These are phyloP conservation scores for Unio delphinus DNA, from an alignment of 2,888 invertebrate genomes.

Conservation along the genomic window DNA sequence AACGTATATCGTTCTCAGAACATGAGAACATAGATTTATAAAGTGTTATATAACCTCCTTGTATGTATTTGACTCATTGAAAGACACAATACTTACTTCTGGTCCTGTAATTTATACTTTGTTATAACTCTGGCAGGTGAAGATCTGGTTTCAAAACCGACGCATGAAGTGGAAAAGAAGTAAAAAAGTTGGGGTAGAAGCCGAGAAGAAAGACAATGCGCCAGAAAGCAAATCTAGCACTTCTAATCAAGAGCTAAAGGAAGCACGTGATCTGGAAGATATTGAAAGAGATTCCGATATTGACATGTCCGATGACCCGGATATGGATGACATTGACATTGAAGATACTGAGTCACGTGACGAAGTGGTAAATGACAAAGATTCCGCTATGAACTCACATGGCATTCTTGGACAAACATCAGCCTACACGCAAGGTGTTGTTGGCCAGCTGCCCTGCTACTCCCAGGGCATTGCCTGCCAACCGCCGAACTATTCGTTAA, in stretches of 20 bases:
- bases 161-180: slow-evolving; percentile 99
- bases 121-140: slow-evolving; percentile 78
- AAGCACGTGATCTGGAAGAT: slow-evolving; percentile 32
- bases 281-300: slow-evolving; percentile 37
- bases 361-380: slow-evolving; percentile 23
- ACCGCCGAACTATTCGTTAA: no score
- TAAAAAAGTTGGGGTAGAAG: slow-evolving; percentile 87
- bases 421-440: no score
- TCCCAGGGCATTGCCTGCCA: no score
- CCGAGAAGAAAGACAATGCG: slow-evolving; percentile 11
- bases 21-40: no score
- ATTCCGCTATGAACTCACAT: slow-evolving; percentile 1
- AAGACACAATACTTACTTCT: no score
- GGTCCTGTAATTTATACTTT: slow-evolving; percentile 60
- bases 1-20: no score
- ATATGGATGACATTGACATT: slow-evolving; percentile 23
- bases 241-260: slow-evolving; percentile 19
- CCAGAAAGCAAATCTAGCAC: slow-evolving; percentile 15
- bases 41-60: no score
- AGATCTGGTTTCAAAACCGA: slow-evolving; percentile 99
- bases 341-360: slow-evolving; percentile 22
- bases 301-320: slow-evolving; percentile 32
- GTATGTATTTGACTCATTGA: no score
- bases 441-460: no score
- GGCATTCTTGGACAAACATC: no score